These are phyloP conservation scores for Vespertilio murinus DNA, from an alignment of 2,797 vertebrate species.

Conservation along the genomic window DNA sequence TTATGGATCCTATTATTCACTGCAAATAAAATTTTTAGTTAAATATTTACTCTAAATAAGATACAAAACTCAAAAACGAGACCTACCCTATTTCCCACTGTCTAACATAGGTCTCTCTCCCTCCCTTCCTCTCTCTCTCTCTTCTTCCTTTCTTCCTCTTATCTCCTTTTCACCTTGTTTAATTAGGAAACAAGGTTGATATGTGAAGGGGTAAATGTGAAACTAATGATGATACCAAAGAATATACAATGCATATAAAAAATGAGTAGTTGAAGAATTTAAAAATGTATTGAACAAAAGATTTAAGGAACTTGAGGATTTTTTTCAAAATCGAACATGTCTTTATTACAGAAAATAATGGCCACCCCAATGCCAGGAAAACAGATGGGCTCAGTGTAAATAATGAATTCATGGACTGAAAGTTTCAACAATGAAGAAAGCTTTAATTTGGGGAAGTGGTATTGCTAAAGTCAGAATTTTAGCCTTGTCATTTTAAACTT, in stretches of 20 bases:
- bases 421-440: not conserved
- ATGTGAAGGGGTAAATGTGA: not conserved
- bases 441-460: not conserved
- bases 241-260: not conserved
- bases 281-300: not conserved
- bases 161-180: not conserved
- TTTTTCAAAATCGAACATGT: not conserved
- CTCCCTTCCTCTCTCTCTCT: accelerated
- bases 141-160: too few relatives aligned
- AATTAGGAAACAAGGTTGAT: not conserved
- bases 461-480: not conserved
- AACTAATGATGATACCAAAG: not conserved
- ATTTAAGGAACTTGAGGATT: not conserved
- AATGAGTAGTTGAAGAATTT: not conserved
- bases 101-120: not conserved
- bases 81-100: not conserved
- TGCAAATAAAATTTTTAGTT: not conserved
- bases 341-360: not conserved
- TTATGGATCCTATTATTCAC: not conserved
- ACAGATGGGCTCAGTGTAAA: not conserved
- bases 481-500: not conserved
- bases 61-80: not conserved
- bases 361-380: not conserved
- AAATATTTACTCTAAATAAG: not conserved
- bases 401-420: not conserved